Conservation (phyloP, 2,888 invertebrate species). For the Graphium colonna region DNA sequence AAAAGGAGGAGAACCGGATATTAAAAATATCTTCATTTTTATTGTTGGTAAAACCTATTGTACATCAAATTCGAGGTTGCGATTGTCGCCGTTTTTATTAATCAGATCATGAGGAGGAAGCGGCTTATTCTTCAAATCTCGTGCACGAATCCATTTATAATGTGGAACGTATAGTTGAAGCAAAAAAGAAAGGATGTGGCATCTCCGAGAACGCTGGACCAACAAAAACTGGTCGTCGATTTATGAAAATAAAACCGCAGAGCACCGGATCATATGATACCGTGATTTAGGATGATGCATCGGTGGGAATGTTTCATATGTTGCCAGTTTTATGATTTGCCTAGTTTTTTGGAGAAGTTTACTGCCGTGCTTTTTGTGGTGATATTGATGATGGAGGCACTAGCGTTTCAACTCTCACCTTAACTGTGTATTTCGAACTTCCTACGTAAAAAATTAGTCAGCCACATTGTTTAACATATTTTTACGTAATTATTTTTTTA, state of each 20-base stretch:
- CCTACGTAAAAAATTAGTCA: no score
- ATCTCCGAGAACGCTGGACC: constrained; percentile 39
- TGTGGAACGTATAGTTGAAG: constrained; percentile 37
- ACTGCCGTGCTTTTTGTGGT: constrained; percentile 1
- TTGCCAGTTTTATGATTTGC: constrained; percentile 10
- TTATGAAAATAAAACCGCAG: constrained; percentile 44
- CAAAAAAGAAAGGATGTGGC: constrained; percentile 44
- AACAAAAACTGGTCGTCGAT: constrained; percentile 46
- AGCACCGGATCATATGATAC: constrained; percentile 42
- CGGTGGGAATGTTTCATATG: constrained; percentile 26
- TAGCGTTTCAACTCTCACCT: no score
- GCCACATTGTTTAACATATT: no score
- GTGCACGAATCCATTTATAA: constrained; percentile 20
- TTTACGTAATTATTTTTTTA: no score
- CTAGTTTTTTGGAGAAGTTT: background rate
- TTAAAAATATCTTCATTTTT: no score
- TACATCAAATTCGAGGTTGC: no score
- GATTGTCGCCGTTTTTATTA: background rate
- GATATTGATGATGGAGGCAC: background rate
- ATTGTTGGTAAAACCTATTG: no score
- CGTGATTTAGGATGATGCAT: constrained; percentile 39
- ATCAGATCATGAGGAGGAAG: constrained; percentile 10
- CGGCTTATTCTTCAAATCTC: constrained; percentile 12
- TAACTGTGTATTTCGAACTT: no score
- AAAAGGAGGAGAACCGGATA: no score